Conservation (phyloP, 2,113 vertebrate species). For the Trogon surrucura region DNA sequence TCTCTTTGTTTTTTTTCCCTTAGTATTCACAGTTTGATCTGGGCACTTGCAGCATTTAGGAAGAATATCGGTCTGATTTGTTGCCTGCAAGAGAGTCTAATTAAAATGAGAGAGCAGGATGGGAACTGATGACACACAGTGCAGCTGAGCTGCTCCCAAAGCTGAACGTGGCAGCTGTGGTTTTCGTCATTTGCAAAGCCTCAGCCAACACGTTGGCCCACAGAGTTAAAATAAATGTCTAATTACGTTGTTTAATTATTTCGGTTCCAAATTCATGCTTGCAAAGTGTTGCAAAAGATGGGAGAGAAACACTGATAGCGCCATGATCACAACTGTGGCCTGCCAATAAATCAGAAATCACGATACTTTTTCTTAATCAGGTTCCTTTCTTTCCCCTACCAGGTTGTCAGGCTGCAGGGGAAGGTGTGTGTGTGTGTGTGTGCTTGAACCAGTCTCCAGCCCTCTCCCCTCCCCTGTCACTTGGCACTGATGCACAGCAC, state of each 20-base stretch:
- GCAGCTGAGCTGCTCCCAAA: conserved; percentile 61
- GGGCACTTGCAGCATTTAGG: conserved; percentile 44
- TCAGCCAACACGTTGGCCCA: conserved; percentile 62
- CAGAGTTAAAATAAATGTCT: conserved; percentile 64
- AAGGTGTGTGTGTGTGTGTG: background rate
- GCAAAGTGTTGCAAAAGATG: conserved; percentile 7
- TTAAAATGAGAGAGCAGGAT: conserved; percentile 58
- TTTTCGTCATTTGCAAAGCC: conserved; percentile 51
- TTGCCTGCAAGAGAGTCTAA: conserved; percentile 66
- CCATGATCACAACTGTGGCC: background rate
- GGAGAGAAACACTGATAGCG: background rate
- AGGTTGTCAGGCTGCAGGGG: background rate
- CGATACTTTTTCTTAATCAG: background rate
- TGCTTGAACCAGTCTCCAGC: background rate
- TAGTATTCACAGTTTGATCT: conserved; percentile 37
- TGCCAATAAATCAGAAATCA: conserved; percentile 5
- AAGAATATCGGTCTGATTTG: conserved; percentile 69
- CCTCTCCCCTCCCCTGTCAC: background rate
- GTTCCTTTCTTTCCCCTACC: background rate
- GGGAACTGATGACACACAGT: conserved; percentile 46
- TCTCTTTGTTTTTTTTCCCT: conserved; percentile 29
- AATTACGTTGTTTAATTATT: conserved; percentile 54
- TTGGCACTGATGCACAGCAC: background rate
- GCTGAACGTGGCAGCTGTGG: conserved; percentile 51
- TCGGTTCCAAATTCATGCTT: conserved; percentile 2